Evolutionary conservation across 2,888 invertebrate species (phyloP).

Genomic region (Drosophila infuscata): DNA sequence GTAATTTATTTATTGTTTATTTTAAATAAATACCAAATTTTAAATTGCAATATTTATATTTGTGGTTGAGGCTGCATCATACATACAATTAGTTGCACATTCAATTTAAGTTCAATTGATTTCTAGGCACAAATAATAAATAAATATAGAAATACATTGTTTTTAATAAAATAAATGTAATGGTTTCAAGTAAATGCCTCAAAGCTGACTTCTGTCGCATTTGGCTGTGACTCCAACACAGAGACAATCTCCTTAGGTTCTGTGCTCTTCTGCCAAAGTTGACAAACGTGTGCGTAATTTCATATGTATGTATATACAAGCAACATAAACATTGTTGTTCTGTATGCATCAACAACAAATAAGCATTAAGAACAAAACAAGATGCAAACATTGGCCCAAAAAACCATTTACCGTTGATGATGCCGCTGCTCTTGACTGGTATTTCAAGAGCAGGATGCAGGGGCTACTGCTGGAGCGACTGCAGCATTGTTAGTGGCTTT

Average conservation of each 20-base stretch:
- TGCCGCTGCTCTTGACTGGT: constrained; percentile 58
- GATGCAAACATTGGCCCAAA: constrained; percentile 19
- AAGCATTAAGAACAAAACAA: constrained; percentile 11
- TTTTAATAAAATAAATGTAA: not conserved
- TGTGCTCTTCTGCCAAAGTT: constrained; percentile 14
- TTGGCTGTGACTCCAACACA: not conserved
- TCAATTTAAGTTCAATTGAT: not conserved
- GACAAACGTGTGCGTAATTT: constrained; percentile 60
- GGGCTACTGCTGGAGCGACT: constrained; percentile 29
- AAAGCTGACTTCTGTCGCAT: not conserved
- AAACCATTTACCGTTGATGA: constrained; percentile 24
- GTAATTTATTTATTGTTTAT: not conserved
- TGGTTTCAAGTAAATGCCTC: not conserved
- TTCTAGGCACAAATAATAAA: not conserved
- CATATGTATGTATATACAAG: constrained; percentile 53
- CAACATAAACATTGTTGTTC: constrained; percentile 46
- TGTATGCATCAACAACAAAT: constrained; percentile 41
- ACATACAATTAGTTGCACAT: not conserved
- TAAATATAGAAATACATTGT: constrained; percentile 3
- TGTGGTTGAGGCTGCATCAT: not conserved
- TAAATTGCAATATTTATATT: not conserved
- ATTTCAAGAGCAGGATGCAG: constrained; percentile 68
- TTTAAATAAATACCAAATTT: not conserved
- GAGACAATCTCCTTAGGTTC: not conserved
- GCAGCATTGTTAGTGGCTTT: constrained; percentile 44